Conservation (phyloP, 1,140 invertebrate species). For the Ceratoteleas bidentatus region DNA sequence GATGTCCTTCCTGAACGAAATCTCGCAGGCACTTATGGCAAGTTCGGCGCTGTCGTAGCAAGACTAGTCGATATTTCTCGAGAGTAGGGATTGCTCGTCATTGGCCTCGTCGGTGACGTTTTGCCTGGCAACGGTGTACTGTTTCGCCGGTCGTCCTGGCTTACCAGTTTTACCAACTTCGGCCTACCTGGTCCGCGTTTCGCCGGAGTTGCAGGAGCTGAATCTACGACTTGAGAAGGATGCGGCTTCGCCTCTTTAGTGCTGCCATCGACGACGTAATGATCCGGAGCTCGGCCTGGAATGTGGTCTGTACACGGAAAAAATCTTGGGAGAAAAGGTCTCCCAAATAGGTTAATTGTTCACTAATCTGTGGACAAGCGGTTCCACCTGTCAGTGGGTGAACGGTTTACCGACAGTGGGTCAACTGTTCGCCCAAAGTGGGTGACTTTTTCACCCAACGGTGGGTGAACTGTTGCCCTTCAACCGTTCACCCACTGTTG, state of each 20-base stretch:
- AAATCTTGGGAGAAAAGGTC: too few species aligned
- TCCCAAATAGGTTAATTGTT: too few species aligned
- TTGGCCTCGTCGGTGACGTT: neutral
- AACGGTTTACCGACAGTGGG: too few species aligned
- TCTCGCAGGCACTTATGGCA: slow-evolving; percentile 8
- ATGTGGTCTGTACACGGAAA: too few species aligned
- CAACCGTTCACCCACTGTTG: too few species aligned
- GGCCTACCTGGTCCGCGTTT: slow-evolving; percentile 8
- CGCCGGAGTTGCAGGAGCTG: neutral
- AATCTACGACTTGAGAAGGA: too few species aligned
- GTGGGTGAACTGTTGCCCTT: too few species aligned
- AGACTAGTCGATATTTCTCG: neutral
- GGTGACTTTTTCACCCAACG: too few species aligned
- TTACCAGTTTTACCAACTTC: neutral
- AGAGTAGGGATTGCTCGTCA: neutral
- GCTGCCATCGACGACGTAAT: neutral
- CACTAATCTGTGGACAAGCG: too few species aligned
- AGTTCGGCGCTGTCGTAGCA: neutral
- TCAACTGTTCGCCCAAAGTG: too few species aligned
- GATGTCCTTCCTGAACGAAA: slow-evolving; percentile 12
- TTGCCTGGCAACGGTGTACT: neutral
- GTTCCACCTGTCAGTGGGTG: too few species aligned
- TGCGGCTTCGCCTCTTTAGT: neutral
- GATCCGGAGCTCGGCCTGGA: too few species aligned
- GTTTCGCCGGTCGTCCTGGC: slow-evolving; percentile 1